Evolutionary conservation across 2,888 invertebrate species (phyloP).

Genomic region (Drosophila buzzatii): DNA sequence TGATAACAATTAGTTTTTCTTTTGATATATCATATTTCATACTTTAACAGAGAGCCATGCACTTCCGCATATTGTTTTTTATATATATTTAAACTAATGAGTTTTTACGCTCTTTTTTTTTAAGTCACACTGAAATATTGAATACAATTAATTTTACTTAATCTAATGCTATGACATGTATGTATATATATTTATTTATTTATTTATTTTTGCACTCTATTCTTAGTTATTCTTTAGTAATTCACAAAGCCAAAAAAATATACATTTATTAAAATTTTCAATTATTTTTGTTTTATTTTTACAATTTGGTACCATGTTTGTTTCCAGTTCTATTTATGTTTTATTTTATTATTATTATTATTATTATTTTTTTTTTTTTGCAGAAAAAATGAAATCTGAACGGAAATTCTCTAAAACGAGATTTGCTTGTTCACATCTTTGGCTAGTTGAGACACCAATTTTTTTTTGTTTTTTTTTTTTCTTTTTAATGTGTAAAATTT

Average conservation of each 20-base stretch:
- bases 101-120: slow-evolving; percentile 15
- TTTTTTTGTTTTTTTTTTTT: not conserved
- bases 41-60: slow-evolving; percentile 11
- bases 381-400: slow-evolving; percentile 13
- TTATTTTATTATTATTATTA: no score
- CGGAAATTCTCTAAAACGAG: slow-evolving; percentile 70
- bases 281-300: slow-evolving; percentile 20
- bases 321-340: slow-evolving; percentile 23
- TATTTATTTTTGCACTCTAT: slow-evolving; percentile 45
- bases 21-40: slow-evolving; percentile 42
- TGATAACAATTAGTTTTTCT: slow-evolving; percentile 52
- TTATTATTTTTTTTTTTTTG: not conserved
- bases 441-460: slow-evolving; percentile 45
- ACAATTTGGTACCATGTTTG: slow-evolving; percentile 54
- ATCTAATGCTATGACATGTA: slow-evolving; percentile 73
- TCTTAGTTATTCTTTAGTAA: slow-evolving; percentile 35
- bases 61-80: slow-evolving; percentile 15
- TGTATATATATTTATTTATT: slow-evolving; percentile 25
- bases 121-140: slow-evolving; percentile 54
- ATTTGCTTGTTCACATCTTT: slow-evolving; percentile 40
- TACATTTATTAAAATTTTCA: slow-evolving; percentile 26
- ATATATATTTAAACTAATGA: slow-evolving; percentile 23
- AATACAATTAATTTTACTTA: slow-evolving; percentile 53
- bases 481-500: slow-evolving; percentile 61
- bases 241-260: slow-evolving; percentile 41